A percentile compares a stretch with the other conserved stretches of the same genome.
phyloP scores from a whole-genome alignment of 1,140 invertebrate species.

The Nephotettix cincticeps region DNA sequence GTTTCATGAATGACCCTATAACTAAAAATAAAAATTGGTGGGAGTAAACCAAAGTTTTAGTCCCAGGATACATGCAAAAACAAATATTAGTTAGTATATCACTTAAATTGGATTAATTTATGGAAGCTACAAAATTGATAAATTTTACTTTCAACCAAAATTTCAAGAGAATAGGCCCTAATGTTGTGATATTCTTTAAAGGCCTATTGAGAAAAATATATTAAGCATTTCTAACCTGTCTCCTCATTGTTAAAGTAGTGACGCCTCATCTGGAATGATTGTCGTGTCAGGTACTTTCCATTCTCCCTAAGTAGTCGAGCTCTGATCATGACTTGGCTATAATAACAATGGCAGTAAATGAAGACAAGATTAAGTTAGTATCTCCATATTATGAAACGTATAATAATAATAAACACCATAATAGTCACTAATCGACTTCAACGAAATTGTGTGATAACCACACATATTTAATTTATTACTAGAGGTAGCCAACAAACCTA shows the following conservation, averaged over 20 bases:
- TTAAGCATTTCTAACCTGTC: constrained; percentile 60
- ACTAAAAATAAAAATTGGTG: no score
- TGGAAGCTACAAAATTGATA: no score
- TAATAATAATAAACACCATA: background rate
- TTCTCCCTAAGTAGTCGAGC: constrained; percentile 93
- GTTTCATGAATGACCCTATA: no score
- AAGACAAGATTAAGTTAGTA: background rate
- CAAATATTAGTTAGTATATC: no score
- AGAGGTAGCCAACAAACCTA: background rate
- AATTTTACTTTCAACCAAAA: no score
- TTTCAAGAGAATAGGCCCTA: no score
- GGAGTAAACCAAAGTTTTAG: no score
- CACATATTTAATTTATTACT: background rate
- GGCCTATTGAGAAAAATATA: no score
- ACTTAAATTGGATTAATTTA: no score
- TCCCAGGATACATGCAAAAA: no score
- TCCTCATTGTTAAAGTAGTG: constrained; percentile 97
- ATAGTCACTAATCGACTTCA: background rate
- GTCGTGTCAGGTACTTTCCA: constrained; percentile 91
- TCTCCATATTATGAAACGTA: background rate
- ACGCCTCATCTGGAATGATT: constrained; percentile 92
- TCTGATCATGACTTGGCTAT: constrained; percentile 93
- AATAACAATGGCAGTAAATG: constrained; percentile 27
- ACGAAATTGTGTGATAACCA: background rate
- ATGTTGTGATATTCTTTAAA: no score